Evolutionary conservation across 2,888 invertebrate genomes (phyloP).

Genomic region (Metopia argyrocephala): DNA sequence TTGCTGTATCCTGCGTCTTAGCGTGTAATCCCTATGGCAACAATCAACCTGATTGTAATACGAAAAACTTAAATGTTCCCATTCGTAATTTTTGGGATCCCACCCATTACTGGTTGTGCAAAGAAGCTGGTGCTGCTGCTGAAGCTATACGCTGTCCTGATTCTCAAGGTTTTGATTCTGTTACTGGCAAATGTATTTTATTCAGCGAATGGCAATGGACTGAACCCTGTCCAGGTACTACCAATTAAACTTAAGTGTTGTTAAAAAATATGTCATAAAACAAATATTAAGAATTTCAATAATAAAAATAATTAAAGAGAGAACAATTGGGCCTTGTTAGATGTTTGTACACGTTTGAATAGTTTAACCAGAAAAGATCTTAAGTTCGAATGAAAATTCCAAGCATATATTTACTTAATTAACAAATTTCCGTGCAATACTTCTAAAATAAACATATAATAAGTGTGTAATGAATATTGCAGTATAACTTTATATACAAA

Average conservation of each 20-base stretch:
- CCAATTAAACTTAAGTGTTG: background rate
- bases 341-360: too few species aligned
- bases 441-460: too few species aligned
- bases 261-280: too few species aligned
- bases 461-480: too few species aligned
- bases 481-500: too few species aligned
- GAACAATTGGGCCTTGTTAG: too few species aligned
- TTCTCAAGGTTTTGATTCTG: conserved; percentile 24
- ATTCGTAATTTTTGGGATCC: conserved; percentile 54
- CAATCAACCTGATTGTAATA: conserved; percentile 34
- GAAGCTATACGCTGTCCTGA: conserved; percentile 2
- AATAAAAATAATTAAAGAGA: too few species aligned
- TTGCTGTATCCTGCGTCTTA: conserved; percentile 4
- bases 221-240: conserved; percentile 28
- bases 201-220: conserved; percentile 49
- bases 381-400: too few species aligned
- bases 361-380: too few species aligned
- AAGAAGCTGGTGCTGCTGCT: background rate
- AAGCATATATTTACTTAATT: too few species aligned
- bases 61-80: conserved; percentile 16
- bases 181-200: conserved; percentile 26
- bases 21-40: conserved; percentile 45
- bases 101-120: conserved; percentile 45
- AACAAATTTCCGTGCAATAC: too few species aligned
- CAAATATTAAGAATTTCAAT: too few species aligned